These are phyloP conservation scores for Rhimphoctona megacephalus DNA, from an alignment of 2,888 invertebrate species.

Conservation along the genomic window DNA sequence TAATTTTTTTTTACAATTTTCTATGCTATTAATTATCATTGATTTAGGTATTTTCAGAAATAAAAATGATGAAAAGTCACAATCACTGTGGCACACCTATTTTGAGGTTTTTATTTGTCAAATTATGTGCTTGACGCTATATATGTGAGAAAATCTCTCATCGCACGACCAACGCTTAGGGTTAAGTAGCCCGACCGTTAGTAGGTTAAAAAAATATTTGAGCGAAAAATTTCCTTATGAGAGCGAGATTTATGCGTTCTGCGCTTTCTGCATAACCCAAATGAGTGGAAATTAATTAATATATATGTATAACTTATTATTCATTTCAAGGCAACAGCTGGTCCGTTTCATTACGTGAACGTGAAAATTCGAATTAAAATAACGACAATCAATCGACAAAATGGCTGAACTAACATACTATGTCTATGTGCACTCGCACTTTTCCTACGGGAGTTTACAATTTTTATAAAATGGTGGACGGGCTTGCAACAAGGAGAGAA, in stretches of 20 bases:
- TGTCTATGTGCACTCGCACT: constrained; percentile 61
- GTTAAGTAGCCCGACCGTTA: too few species aligned
- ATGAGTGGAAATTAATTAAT: neutral
- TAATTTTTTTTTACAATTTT: too few species aligned
- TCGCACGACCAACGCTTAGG: too few species aligned
- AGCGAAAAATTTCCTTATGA: neutral
- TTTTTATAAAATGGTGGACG: constrained; percentile 81
- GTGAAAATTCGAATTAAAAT: constrained; percentile 76
- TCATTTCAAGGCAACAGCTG: neutral
- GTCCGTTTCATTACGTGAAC: constrained; percentile 24
- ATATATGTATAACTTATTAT: neutral
- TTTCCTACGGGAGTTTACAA: constrained; percentile 75
- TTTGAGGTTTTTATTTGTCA: too few species aligned
- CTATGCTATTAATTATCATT: too few species aligned
- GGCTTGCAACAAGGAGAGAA: constrained; percentile 59
- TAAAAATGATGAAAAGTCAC: too few species aligned
- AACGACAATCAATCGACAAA: too few species aligned
- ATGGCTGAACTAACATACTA: constrained; percentile 76
- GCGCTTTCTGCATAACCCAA: neutral
- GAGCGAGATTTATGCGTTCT: neutral
- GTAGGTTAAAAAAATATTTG: too few species aligned
- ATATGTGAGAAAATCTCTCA: too few species aligned
- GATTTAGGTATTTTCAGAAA: too few species aligned
- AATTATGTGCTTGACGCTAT: too few species aligned
- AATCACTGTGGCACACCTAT: too few species aligned